Evolutionary conservation across 2,888 invertebrate genomes (phyloP), one percentile per base, ranked within the genome.

Genomic region (Coenonympha glycerion): DNA sequence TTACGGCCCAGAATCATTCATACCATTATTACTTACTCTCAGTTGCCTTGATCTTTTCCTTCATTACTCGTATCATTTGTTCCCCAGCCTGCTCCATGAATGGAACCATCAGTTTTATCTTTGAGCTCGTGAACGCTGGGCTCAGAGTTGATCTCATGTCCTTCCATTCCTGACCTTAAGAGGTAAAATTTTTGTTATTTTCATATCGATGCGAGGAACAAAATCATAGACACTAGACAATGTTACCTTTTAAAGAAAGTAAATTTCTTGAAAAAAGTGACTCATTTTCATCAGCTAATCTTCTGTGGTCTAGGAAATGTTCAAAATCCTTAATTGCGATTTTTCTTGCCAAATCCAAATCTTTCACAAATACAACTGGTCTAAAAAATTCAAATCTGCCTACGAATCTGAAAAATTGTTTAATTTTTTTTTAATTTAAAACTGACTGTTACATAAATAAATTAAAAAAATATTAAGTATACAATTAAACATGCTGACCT

Each of bases 251-350:
- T 60, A 90, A 66, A 2, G 75, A 66, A 31, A 89, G 73, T 2
- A 90, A 60, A 28, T 77, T 85, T 49, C 83, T 86, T 0, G 77
- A 81, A 61, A 90, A 88, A 0, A 90, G 58, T 0, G 84, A 78
- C 37, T 89, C 56, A 0, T 67, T 64, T 8, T 78, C 76, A 5
- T 71, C 66, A 3, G 81, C 61, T 1, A 79, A 24, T 1, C 61
- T 55, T 1, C 76, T 74, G 62, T 88, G 89, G 64, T 90, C 87
- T 0, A 76, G 52, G 57, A 90, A 90, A 56, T 87, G 66, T 50
- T 89, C 89, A 47, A 89, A 89, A 59, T 89, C 88, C 56, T 89
- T 90, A 2, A 89, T 69, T 0, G 81, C 67, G 3, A 89, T 73
- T 47, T 74, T 75, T 59, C 88, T 89, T 0, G 88, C 49, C n/a